These are phyloP conservation scores for Drosophila watanabei DNA, from an alignment of 1,140 invertebrate species.

Conservation along the genomic window DNA sequence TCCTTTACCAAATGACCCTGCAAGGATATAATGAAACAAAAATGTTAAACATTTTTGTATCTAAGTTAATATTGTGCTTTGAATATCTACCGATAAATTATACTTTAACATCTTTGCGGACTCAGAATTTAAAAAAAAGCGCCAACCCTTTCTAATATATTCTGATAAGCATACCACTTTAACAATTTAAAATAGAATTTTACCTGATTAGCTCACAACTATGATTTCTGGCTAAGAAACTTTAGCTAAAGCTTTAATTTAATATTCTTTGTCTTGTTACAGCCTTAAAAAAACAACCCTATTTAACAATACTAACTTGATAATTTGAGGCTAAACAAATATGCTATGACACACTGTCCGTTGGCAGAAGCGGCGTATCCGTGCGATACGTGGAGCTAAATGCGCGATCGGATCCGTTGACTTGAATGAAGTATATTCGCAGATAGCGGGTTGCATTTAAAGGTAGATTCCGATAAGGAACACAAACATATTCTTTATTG, in stretches of 20 bases:
- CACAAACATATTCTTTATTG: neutral
- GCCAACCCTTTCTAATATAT: neutral
- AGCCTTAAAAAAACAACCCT: neutral
- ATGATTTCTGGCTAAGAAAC: neutral
- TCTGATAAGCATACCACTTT: neutral
- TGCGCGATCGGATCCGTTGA: neutral
- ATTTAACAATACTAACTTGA: neutral
- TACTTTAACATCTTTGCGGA: neutral
- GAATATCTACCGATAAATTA: neutral
- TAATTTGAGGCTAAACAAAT: neutral
- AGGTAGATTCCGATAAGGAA: neutral
- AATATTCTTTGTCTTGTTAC: neutral
- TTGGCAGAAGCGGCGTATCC: neutral
- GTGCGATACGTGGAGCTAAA: slow-evolving; percentile 3
- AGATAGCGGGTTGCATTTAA: slow-evolving; percentile 20
- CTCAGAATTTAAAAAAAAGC: neutral
- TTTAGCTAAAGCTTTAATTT: neutral
- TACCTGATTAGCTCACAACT: neutral
- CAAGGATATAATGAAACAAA: too few relatives aligned
- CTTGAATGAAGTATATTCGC: slow-evolving; percentile 2
- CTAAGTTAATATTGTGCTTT: neutral
- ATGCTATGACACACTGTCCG: neutral
- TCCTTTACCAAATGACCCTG: too few relatives aligned
- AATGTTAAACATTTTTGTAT: neutral
- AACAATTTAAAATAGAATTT: neutral